A percentile compares a stretch with the other conserved stretches of the same genome.
phyloP scores from a whole-genome alignment of 2,113 vertebrate species.

The Zapornia atra region DNA sequence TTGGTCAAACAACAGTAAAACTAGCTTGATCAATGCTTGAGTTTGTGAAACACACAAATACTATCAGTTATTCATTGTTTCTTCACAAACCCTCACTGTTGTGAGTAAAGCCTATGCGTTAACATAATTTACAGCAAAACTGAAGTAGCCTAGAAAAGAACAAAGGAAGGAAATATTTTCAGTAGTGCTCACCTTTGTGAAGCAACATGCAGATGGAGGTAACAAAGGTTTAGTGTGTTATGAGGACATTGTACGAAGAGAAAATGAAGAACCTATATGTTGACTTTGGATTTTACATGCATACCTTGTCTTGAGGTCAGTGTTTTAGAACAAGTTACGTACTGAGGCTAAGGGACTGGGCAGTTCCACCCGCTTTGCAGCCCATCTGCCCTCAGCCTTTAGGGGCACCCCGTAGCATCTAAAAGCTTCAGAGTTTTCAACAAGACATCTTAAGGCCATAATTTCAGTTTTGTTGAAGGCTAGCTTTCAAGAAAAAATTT shows the following conservation, averaged over 20 bases:
- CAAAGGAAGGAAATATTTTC: not conserved
- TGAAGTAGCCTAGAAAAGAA: not conserved
- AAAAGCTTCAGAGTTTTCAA: not conserved
- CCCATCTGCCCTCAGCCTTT: not conserved
- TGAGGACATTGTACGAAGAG: accelerated
- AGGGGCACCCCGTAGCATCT: not conserved
- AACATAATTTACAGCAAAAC: not conserved
- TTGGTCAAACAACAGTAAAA: not conserved
- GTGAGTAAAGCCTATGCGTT: not conserved
- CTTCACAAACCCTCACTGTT: not conserved
- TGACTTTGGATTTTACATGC: not conserved
- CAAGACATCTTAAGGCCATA: not conserved
- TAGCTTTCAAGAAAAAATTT: not conserved
- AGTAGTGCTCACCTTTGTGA: not conserved
- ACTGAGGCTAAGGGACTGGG: not conserved
- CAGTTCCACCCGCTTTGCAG: not conserved
- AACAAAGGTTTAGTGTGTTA: not conserved
- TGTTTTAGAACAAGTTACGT: not conserved
- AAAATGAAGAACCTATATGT: not conserved
- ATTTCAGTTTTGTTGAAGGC: not conserved
- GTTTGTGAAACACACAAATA: not conserved
- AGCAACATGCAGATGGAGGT: not conserved
- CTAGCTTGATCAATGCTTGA: not conserved
- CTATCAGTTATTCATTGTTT: not conserved
- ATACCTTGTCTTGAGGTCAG: not conserved